These are phyloP conservation scores for Glossosoma conforme DNA, from an alignment of 1,140 invertebrate species.

Conservation along the genomic window DNA sequence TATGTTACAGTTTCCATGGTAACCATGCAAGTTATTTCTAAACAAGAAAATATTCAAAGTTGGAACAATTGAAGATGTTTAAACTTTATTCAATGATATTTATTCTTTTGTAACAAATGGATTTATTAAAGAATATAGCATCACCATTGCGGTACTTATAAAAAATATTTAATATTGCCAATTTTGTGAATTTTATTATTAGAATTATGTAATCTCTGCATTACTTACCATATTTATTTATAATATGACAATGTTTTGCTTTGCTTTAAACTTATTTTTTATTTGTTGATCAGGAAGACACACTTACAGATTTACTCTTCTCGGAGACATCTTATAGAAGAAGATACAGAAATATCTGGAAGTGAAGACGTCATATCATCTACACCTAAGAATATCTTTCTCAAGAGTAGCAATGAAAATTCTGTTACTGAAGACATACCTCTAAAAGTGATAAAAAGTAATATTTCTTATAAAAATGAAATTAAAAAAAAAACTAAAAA, in stretches of 20 bases:
- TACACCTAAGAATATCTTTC: neutral
- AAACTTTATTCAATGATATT: neutral
- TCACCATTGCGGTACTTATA: slow-evolving; percentile 14
- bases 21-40: too few species aligned
- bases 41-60: too few species aligned
- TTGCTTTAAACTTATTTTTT: too few species aligned
- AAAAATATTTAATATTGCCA: neutral
- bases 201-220: too few species aligned
- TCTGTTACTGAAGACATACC: neutral
- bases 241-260: too few species aligned
- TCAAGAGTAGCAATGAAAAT: neutral
- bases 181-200: neutral
- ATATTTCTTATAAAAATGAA: neutral
- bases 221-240: too few species aligned
- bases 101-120: slow-evolving; percentile 13
- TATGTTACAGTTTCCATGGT: too few species aligned
- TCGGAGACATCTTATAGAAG: slow-evolving; percentile 22
- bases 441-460: slow-evolving; percentile 5
- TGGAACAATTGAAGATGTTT: too few species aligned
- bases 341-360: too few species aligned
- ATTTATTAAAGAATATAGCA: slow-evolving; percentile 11
- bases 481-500: too few species aligned
- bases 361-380: too few species aligned
- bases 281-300: too few species aligned
- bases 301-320: slow-evolving; percentile 29